Evolutionary conservation across 2,797 vertebrate genomes (phyloP), one percentile per base, ranked within the genome.

Genomic region (Falco cherrug): DNA sequence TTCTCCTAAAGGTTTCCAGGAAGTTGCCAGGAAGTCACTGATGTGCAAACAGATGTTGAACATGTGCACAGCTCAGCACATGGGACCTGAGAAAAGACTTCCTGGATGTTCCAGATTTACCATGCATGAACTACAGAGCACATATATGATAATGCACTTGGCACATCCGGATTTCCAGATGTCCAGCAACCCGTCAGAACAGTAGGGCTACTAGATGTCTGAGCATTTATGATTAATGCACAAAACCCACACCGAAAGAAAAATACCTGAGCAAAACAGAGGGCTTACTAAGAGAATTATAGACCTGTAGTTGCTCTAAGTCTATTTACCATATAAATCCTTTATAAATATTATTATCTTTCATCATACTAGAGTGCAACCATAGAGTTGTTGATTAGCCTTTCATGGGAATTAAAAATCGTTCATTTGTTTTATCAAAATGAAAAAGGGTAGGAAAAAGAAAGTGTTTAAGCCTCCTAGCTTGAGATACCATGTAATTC

Each of bases 21-120:
- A 89, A 84, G 54, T 9, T 74, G 33, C 67, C 84, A 94, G 89
- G 93, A 90, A 87, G 71, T 16, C 48, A 25, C 64, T 25, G 90
- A 63, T 47, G 68, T 2, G 37, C 57, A 16, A 84, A 16, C 78
- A 96, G 84, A 90, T 90, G 95, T 2, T 41, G 84, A 59, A 67
- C 90, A 81, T 0, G 1, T 28, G 85, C 57, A 37, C 33, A 51
- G 76, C 63, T 78, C 53, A 4, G 53, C 15, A 1, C 26, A 1
- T 2, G 60, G 70, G 80, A 68, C 26, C 41, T 9, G 51, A 81
- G 68, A 35, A 92, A 74, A 53, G 64, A 33, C 22, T 83, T 89
- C 68, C 81, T 57, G 60, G 20, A 57, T 18, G 29, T 17, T 60
- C 70, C 90, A 92, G 43, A 50, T 60, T 83, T 56, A 16, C 64